Evolutionary conservation across 2,113 vertebrate species (phyloP).

Genomic region (Gadus chalcogrammus): DNA sequence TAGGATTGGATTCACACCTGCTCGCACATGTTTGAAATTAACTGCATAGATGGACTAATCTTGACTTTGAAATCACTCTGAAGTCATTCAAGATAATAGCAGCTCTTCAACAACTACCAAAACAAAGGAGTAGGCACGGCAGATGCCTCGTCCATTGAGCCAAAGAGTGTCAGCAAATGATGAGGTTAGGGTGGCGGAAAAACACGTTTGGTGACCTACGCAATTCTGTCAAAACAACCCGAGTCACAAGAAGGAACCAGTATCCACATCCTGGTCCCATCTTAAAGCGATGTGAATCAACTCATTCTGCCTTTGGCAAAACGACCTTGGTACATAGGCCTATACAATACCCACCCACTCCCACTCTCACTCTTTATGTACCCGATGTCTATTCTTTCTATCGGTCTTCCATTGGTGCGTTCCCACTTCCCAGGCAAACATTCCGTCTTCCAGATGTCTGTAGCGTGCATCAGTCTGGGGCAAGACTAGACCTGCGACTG

Average conservation of each 20-base stretch:
- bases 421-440: conserved; percentile 64
- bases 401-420: not conserved
- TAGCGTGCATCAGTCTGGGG: conserved; percentile 58
- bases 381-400: not conserved
- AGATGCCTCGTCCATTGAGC: conserved; percentile 2
- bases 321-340: too few relatives aligned
- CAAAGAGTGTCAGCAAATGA: conserved; percentile 49
- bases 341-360: not conserved
- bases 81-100: conserved; percentile 34
- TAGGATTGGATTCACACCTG: too few relatives aligned
- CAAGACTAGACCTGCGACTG: conserved; percentile 83
- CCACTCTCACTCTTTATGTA: not conserved
- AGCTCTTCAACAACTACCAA: conserved; percentile 38
- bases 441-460: conserved; percentile 74
- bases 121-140: conserved; percentile 35
- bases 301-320: too few relatives aligned
- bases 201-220: conserved; percentile 66
- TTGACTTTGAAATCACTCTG: not conserved
- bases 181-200: conserved; percentile 40
- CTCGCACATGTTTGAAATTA: not conserved
- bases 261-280: conserved; percentile 12
- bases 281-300: not conserved
- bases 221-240: conserved; percentile 49
- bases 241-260: conserved; percentile 22
- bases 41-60: not conserved